Evolutionary conservation across 2,888 invertebrate genomes (phyloP).

Genomic region (Drosophila pullipes): DNA sequence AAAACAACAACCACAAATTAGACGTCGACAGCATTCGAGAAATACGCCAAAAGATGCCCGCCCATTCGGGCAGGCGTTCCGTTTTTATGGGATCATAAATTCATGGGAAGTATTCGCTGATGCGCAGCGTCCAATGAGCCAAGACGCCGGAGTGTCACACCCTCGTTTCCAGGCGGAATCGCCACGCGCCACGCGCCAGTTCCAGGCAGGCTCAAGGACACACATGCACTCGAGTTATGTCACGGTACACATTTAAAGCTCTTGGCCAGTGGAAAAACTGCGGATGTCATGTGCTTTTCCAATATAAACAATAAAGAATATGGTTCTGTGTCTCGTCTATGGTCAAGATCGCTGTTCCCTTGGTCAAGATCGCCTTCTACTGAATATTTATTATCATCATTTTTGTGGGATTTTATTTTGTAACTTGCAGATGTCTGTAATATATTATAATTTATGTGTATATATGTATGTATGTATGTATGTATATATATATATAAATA

Average conservation of each 20-base stretch:
- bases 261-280: background rate
- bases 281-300: slow-evolving; percentile 22
- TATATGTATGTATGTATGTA: slow-evolving; percentile 1
- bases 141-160: slow-evolving; percentile 37
- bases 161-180: slow-evolving; percentile 11
- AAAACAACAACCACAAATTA: slow-evolving; percentile 31
- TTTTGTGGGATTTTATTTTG: slow-evolving; percentile 44
- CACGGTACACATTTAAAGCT: slow-evolving; percentile 19
- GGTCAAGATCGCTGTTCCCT: slow-evolving; percentile 60
- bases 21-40: slow-evolving; percentile 36
- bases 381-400: slow-evolving; percentile 32
- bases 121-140: slow-evolving; percentile 54
- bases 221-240: slow-evolving; percentile 43
- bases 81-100: slow-evolving; percentile 70
- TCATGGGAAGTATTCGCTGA: slow-evolving; percentile 53
- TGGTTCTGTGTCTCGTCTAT: slow-evolving; percentile 25
- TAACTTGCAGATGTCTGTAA: slow-evolving; percentile 53
- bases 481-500: slow-evolving; percentile 1
- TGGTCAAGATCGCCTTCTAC: slow-evolving; percentile 64
- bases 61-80: slow-evolving; percentile 50
- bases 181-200: slow-evolving; percentile 45
- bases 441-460: slow-evolving; percentile 24
- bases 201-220: slow-evolving; percentile 44
- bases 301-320: slow-evolving; percentile 30
- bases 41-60: slow-evolving; percentile 46